Evolutionary conservation across 2,797 vertebrate species (phyloP).

Genomic region (Hozukius guyotensis): DNA sequence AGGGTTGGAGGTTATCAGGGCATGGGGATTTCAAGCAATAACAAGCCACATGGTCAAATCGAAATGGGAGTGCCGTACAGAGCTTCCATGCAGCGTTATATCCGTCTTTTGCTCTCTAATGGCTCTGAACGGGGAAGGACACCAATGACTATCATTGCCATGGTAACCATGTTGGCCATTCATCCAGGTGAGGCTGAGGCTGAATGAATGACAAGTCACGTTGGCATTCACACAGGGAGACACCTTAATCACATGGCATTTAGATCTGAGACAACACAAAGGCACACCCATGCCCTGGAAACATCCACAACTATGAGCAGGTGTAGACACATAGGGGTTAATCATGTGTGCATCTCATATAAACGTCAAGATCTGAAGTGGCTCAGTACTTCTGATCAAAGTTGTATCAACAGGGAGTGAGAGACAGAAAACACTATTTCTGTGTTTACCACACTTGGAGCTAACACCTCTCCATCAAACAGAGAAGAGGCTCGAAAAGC

Average conservation of each 20-base stretch:
- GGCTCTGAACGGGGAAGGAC: conserved; percentile 58
- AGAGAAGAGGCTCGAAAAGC: conserved; percentile 34
- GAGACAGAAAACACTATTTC: conserved; percentile 29
- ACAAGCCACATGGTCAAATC: conserved; percentile 58
- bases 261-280: conserved; percentile 62
- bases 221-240: conserved; percentile 64
- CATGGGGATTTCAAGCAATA: conserved; percentile 65
- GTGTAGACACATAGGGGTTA: conserved; percentile 27
- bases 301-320: conserved; percentile 48
- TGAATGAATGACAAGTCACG: conserved; percentile 83
- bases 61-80: conserved; percentile 62
- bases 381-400: conserved; percentile 41
- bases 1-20: conserved; percentile 12
- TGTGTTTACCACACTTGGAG: conserved; percentile 42
- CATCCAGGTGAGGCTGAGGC: conserved; percentile 73
- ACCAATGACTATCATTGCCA: conserved; percentile 58
- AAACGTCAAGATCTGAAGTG: conserved; percentile 36
- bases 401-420: conserved; percentile 28
- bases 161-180: conserved; percentile 79
- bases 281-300: conserved; percentile 61
- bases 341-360: conserved; percentile 33
- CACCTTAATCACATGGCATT: conserved; percentile 55
- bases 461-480: conserved; percentile 42
- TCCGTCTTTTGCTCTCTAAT: conserved; percentile 26
- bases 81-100: conserved; percentile 78